Base-by-base conservation (phyloP, 30 jellyfish, hydroid and myxozoan species). In the Sanderia malayensis region DNA sequence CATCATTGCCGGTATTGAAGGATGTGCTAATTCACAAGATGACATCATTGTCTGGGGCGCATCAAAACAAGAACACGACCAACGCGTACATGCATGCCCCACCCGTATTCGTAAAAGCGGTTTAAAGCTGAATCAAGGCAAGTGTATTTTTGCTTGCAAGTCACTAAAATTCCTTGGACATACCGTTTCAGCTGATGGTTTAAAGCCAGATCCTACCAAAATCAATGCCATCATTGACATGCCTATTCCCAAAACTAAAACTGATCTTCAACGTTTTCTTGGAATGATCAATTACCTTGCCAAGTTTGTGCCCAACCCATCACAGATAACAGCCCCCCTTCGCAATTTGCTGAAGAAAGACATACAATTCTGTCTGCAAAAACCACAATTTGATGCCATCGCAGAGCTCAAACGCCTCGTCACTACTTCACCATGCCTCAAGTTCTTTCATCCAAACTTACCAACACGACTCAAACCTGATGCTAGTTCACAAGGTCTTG, bases 21-120 rank as follows among this genome's bases (percentile, higher is more conserved):
- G 85, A 4, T 87, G 27, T 11, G 95, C 17, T 4, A 83, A 61
- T 44, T 34, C 41, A 31, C 88, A 74, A 57, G 95, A 76, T 32
- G 92, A 81, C 63, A 75, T 82, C 52, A 25, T 82, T 3, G 55
- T 73, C 27, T 75, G 94, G 94, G 94, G 88, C 1, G 31, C 24
- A n/a, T 9, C 93, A 17, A 21, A 7, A 2, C 94, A 61, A 47
- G 60, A 37, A 58, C 93, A 23, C 29, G 44, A 22, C 4, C 19
- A 6, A 1, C 85, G 74, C 1, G 23, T 66, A n/a, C 21, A 7
- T 23, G 63, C 58, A 23, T 8, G 47, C 27, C 49, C 76, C 1
- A 83, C 61, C 19, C 66, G 44, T 1, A 47, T 74, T 26, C 53
- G 65, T 1, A 31, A 46, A 34, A n/a, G 46, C 4, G 95, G 95